Base-by-base conservation (phyloP, 1,140 invertebrate species). In the Theocolax elegans region DNA sequence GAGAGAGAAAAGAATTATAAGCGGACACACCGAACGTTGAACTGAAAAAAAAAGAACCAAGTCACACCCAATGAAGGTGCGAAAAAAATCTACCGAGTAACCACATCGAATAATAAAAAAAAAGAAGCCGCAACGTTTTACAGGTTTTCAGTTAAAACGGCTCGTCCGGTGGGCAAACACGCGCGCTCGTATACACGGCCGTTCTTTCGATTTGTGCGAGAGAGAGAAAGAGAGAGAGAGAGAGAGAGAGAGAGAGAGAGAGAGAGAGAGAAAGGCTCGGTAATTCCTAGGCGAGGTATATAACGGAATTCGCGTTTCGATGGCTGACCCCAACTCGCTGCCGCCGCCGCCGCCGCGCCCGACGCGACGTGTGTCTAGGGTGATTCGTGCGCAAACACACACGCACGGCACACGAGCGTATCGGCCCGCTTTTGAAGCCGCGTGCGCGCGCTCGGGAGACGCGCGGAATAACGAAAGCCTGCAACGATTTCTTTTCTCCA, bases 231-330 rank as follows among this genome's bases (percentile, higher is more conserved):
- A 40, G 31, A 44, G 25, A 31, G 31, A 25, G 21, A 59, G 25
- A 7, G 58, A 27, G n/a, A n/a, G n/a, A n/a, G n/a, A n/a, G n/a
- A n/a, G 10, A 35, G 31, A 35, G 31, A 35, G 31, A 35, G 31
- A 35, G 31, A 35, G 31, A 35, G 31, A 35, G 31, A 35, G 4
- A 10, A 4, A 10, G 4, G 31, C 31, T 6, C 31, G 31, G 58
- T 59, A 63, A 69, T 69, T 69, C 49, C 58, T 69, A 68, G 44
- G 29, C 66, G 56, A 68, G 58, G 56, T 60, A 35, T 25, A 69
- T 69, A 69, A 69, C 67, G 67, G 67, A 62, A 69, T 54, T 63
- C 67, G 35, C 56, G 58, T 63, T 69, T 69, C 58, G 67, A 62
- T 40, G 56, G 15, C 58, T 68, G 66, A 68, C 66, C 66, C 66